Evolutionary conservation across 2,888 invertebrate species (phyloP), one percentile per base, ranked within the genome.

Genomic region (Ochropleura leucogaster): DNA sequence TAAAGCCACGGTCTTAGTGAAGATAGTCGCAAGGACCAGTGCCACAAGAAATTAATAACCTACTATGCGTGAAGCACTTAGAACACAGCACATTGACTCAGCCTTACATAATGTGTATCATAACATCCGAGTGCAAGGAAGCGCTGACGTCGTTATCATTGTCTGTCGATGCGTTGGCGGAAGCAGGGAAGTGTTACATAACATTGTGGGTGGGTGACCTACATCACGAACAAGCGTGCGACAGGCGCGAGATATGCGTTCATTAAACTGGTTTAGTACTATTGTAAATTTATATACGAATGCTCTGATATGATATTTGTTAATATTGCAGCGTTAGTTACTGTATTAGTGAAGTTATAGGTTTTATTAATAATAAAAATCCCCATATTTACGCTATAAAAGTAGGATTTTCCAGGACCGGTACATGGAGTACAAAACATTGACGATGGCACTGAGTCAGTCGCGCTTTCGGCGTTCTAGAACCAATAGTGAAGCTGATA

Each of bases 321-420:
- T 85, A 85, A 76, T 79, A 68, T 60, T 60, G 77, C 75, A 79
- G 85, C 77, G 62, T 84, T 84, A 77, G 72, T 75, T 72, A 72
- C 47, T 47, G 72, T 77, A 78, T 80, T 79, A 83, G 77, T 73
- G 42, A 72, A 73, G 83, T 78, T 75, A 65, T 68, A 69, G 40
- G 53, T 77, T 78, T 68, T 30, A 53, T 40, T 44, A 84, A 69
- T 83, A 86, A 86, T 76, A 89, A 90, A 92, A 90, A 88, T 88
- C 88, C 91, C 90, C 87, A 96, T 96, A 96, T 93, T 96, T 96
- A 96, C 96, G 94, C 94, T 92, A 93, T 95, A 95, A 95, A 96
- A 96, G 92, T 90, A 96, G 89, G 95, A 95, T 92, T 93, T 93
- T 87, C 91, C 89, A 83, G 93, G 88, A 83, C 90, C 88, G 79